Evolutionary conservation across 2,113 vertebrate species (phyloP), one percentile per base, ranked within the genome.

Genomic region (Callospermophilus lateralis): DNA sequence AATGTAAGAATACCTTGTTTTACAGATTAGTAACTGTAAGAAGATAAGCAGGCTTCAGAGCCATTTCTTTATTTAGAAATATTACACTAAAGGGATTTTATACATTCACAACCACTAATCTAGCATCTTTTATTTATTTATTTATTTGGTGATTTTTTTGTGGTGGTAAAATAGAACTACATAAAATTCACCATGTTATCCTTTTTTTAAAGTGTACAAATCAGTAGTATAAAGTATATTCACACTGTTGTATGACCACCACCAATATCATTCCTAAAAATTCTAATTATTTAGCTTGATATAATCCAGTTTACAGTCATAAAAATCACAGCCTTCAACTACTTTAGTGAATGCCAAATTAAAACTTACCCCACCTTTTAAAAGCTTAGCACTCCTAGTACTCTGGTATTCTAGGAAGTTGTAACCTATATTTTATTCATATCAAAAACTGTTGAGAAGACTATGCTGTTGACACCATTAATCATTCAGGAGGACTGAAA

Each of bases 1-100:
- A 37, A 80, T 51, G 3, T 22, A 84, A 84, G 39, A 77, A 45
- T 77, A 85, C 15, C 17, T 58, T 95, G 61, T 34, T 93, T 96
- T 94, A 70, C 32, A 83, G 8, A 93, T 58, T 76, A 15, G 3
- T 80, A 58, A 97, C 20, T 32, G 24, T 76, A 94, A 91, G 53
- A 94, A 51, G 58, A 91, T 28, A 97, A 93, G 72, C 17, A 93
- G 28, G 7, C 95, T 96, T 95, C 84, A 90, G 93, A 95, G 96
- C 94, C 8, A 93, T 2, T 73, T 78, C 32, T 78, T 95, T 93
- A 95, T 51, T 86, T 76, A 79, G 86, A 96, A 96, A 80, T 85
- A 81, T 45, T 79, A 42, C 1, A 93, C 1, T 45, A 86, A 67
- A 68, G n/a, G 96, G 80, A 93, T 84, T 79, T 84, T 68, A 92